Base-by-base conservation (phyloP, 2,113 vertebrate species). In the Calyptommatus sinebrachiatus region DNA sequence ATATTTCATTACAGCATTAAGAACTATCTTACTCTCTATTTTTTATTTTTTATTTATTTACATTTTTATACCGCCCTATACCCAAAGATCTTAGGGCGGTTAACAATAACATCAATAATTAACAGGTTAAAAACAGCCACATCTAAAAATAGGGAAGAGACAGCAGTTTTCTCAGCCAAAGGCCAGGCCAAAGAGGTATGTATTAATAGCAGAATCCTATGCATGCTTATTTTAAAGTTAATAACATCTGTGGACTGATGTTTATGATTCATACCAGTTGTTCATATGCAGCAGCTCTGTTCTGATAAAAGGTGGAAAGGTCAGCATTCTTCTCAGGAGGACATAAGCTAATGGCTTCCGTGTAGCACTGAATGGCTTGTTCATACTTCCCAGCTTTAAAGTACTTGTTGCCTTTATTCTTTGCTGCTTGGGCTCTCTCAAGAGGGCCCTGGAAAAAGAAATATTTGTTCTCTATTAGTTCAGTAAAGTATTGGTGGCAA, bases 321-420 rank as follows among this genome's bases (percentile, higher is more conserved):
- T 99, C 98, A 3, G 92, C 86, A 81, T 97, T 99, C 81, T 99
- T 97, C 84, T 99, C 98, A 21, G 92, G 89, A 68, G 98, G 98
- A 78, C 98, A 99, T 62, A 99, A 89, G 81, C 93, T 94, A 81
- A 99, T 99, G 82, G 98, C 98, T 80, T 99, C 98, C 8, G 98
- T 98, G 80, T 99, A 99, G 90, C 98, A 99, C 87, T 97, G 96
- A 95, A 99, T 99, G 83, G 98, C 98, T 48, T 97, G 97, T 46
- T 99, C 98, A 29, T 96, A 99, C 91, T 97, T 99, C 85, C 96
- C 95, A 81, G 98, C 98, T 94, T 99, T 99, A 87, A 99, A 99
- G 73, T 97, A 99, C 79, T 99, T 99, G 94, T 99, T 99, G 80
- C 98, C 98, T 93, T 96, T 98, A 94, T 99, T 99, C 94, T 99